A percentile compares a stretch with the other conserved stretches of the same genome.
These are phyloP conservation scores for Orthosia gracilis DNA, from an alignment of 2,888 invertebrate species.

Conservation along the genomic window DNA sequence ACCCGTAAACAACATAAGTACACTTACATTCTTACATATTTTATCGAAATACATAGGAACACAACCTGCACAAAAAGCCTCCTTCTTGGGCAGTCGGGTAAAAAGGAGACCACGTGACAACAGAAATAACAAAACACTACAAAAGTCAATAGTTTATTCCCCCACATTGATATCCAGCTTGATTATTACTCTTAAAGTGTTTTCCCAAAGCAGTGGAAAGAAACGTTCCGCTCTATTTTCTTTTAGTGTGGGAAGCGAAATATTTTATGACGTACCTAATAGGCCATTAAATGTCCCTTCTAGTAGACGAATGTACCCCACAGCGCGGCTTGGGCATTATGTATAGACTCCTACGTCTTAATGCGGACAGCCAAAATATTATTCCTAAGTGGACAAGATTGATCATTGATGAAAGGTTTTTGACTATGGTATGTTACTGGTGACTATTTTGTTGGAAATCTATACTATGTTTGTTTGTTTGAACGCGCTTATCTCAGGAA, in stretches of 20 bases:
- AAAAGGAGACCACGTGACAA: background rate
- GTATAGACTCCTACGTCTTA: constrained; percentile 11
- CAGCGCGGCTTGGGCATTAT: constrained; percentile 31
- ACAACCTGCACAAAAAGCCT: too few relatives aligned
- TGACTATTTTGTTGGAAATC: background rate
- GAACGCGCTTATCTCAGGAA: too few relatives aligned
- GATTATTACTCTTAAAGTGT: constrained; percentile 26
- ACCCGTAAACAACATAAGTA: too few relatives aligned
- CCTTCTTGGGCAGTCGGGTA: too few relatives aligned
- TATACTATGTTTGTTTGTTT: too few relatives aligned
- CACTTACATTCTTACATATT: too few relatives aligned
- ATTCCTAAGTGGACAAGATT: constrained; percentile 1
- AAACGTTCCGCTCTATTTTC: constrained; percentile 45
- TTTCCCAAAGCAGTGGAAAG: constrained; percentile 22
- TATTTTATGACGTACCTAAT: constrained; percentile 55
- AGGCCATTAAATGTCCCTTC: constrained; percentile 52
- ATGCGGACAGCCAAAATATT: background rate
- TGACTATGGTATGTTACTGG: too few relatives aligned
- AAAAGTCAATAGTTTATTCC: constrained; percentile 35
- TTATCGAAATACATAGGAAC: too few relatives aligned
- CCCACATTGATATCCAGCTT: constrained; percentile 15
- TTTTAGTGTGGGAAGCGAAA: constrained; percentile 49
- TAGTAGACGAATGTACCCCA: constrained; percentile 50
- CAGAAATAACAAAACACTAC: background rate
- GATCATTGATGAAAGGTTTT: background rate